Conservation (phyloP, 2,797 vertebrate species). For the Yasuhikotakia modesta region DNA sequence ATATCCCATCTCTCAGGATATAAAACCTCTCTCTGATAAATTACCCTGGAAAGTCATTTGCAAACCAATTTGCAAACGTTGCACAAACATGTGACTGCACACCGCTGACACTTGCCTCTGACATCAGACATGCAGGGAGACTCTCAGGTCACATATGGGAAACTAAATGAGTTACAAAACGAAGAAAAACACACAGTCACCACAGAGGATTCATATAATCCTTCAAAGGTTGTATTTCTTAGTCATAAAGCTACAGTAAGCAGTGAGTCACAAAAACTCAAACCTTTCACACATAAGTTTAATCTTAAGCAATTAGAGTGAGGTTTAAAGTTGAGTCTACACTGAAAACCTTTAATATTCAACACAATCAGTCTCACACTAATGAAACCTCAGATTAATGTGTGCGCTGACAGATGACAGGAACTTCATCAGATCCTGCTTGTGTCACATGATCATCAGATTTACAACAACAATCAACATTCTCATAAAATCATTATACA, state of each 20-base stretch:
- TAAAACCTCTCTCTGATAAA: slow-evolving; percentile 21
- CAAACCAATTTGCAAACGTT: slow-evolving; percentile 28
- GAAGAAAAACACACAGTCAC: background rate
- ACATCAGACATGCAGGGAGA: background rate
- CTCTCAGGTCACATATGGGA: background rate
- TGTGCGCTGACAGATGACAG: no score
- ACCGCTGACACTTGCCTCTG: background rate
- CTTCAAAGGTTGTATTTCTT: background rate
- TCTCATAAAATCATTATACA: no score
- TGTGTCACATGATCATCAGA: no score
- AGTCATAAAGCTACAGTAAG: background rate
- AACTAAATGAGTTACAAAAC: background rate
- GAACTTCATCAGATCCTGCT: no score
- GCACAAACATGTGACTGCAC: background rate
- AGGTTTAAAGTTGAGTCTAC: no score
- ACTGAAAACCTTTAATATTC: no score
- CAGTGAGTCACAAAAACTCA: background rate
- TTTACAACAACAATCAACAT: no score
- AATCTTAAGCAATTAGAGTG: background rate
- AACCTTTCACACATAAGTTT: background rate
- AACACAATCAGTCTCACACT: no score
- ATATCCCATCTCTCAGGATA: background rate
- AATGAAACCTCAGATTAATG: no score
- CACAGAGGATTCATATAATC: no score
- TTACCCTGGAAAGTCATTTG: slow-evolving; percentile 41